These are phyloP conservation scores for Odocoileus hemionus DNA, from an alignment of 2,113 vertebrate species.

Conservation along the genomic window DNA sequence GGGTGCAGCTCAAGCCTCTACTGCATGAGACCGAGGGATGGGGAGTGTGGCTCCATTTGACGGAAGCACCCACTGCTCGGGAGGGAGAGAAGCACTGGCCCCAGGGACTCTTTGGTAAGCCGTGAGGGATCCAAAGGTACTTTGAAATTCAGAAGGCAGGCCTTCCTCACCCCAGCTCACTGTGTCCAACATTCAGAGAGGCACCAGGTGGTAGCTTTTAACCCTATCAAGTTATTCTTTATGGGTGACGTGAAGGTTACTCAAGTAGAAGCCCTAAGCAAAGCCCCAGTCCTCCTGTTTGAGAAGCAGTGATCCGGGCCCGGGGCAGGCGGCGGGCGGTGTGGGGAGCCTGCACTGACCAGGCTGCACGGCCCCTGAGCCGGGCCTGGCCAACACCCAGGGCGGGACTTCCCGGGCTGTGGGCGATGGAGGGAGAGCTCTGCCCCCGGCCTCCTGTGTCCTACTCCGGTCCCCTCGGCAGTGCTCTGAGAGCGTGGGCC, in stretches of 20 bases:
- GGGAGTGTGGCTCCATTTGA: rapidly evolving
- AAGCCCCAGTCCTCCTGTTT: background rate
- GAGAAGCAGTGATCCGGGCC: background rate
- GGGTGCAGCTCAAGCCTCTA: background rate
- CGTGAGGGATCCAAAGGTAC: background rate
- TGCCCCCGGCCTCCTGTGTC: too few species aligned
- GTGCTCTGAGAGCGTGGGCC: background rate
- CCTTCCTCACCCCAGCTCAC: background rate
- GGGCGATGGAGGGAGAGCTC: background rate
- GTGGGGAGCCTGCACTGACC: background rate
- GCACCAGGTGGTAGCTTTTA: background rate
- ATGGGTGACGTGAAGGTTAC: background rate
- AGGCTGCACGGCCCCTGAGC: rapidly evolving
- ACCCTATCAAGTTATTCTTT: background rate
- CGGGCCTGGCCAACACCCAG: background rate
- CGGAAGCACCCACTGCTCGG: background rate
- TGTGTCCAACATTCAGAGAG: background rate
- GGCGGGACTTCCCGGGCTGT: background rate
- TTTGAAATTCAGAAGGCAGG: background rate
- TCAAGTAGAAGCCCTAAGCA: background rate
- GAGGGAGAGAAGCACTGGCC: background rate
- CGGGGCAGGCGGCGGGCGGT: background rate
- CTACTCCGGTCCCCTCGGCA: too few species aligned
- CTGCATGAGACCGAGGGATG: background rate
- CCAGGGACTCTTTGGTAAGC: background rate